Conservation (phyloP, 2,888 invertebrate species). For the Aphodius sticticus region DNA sequence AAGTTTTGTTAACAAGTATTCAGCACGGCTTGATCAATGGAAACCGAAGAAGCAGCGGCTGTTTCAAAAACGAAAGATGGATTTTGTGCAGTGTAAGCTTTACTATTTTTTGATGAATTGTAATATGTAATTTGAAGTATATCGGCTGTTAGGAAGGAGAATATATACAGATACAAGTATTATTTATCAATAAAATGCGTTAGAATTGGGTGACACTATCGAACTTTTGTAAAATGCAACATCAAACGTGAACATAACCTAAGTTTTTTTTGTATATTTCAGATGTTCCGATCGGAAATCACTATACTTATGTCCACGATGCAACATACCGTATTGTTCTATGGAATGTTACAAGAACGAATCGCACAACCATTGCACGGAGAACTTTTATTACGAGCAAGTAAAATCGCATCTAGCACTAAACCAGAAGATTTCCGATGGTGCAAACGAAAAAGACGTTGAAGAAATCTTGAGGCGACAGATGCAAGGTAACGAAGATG, state of each 20-base stretch:
- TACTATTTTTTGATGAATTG: background rate
- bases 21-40: background rate
- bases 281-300: background rate
- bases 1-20: background rate
- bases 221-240: background rate
- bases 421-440: constrained; percentile 38
- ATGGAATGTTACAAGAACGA: constrained; percentile 82
- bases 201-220: background rate
- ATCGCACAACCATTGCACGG: constrained; percentile 82
- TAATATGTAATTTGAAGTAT: background rate
- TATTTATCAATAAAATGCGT: background rate
- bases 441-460: constrained; percentile 65
- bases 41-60: background rate
- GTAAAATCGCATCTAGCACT: constrained; percentile 73
- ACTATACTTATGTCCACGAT: constrained; percentile 86
- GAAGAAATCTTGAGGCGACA: constrained; percentile 69
- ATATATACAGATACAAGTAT: background rate
- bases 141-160: background rate
- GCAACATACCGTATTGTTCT: constrained; percentile 83
- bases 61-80: background rate
- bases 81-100: background rate
- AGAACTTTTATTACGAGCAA: constrained; percentile 87
- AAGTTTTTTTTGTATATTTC: background rate
- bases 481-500: constrained; percentile 54
- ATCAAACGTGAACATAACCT: background rate